Evolutionary conservation across 2,888 invertebrate species (phyloP).

Genomic region (Melolontha melolontha): DNA sequence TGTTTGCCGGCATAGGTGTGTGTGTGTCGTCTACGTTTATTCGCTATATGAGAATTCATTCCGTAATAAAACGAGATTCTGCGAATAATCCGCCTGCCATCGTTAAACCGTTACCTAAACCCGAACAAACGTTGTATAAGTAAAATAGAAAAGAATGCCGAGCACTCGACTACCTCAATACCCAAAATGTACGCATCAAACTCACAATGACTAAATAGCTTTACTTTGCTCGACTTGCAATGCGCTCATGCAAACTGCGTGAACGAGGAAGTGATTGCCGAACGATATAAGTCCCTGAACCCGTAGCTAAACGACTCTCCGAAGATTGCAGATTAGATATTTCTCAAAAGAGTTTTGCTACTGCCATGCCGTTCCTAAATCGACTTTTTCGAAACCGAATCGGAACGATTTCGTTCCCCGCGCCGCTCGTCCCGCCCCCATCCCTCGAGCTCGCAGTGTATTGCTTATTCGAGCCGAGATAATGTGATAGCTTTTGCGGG

Average conservation of each 20-base stretch:
- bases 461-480: slow-evolving; percentile 53
- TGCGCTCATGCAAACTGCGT: slow-evolving; percentile 57
- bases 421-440: slow-evolving; percentile 9
- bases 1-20: no score
- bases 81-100: not conserved
- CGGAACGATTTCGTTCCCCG: slow-evolving; percentile 47
- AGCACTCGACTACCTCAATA: slow-evolving; percentile 18
- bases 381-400: slow-evolving; percentile 58
- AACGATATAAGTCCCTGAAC: slow-evolving; percentile 55
- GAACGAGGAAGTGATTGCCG: slow-evolving; percentile 58
- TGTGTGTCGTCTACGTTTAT: no score
- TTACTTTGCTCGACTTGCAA: slow-evolving; percentile 45
- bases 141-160: slow-evolving; percentile 20
- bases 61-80: no score
- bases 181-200: slow-evolving; percentile 38
- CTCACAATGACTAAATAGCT: slow-evolving; percentile 44
- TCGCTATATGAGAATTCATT: no score
- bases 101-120: slow-evolving; percentile 16
- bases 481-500: slow-evolving; percentile 53
- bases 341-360: slow-evolving; percentile 57
- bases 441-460: slow-evolving; percentile 45
- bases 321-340: slow-evolving; percentile 64
- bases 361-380: slow-evolving; percentile 55
- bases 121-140: slow-evolving; percentile 15
- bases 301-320: slow-evolving; percentile 61